These are phyloP conservation scores for Sakesphorus luctuosus DNA, from an alignment of 2,113 vertebrate genomes.

Conservation along the genomic window DNA sequence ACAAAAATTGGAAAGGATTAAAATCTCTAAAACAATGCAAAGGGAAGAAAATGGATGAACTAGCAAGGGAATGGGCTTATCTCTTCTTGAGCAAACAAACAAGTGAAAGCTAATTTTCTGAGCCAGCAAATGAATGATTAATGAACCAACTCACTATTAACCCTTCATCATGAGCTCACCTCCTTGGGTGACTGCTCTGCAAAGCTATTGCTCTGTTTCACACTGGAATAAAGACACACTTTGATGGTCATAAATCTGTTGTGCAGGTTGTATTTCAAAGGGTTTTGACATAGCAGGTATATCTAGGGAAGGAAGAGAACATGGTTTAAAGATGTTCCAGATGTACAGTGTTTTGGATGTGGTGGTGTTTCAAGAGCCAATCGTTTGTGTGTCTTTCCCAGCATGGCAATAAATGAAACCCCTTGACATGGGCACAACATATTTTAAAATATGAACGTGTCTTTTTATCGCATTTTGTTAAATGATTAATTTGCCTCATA, in stretches of 20 bases:
- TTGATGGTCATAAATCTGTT: constrained; percentile 8
- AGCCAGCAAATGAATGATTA: constrained; percentile 66
- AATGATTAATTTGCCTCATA: constrained; percentile 80
- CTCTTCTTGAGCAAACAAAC: constrained; percentile 64
- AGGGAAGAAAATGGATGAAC: constrained; percentile 56
- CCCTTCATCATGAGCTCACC: constrained; percentile 34
- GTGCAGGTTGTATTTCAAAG: constrained; percentile 43
- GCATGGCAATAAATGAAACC: neutral
- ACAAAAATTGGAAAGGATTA: constrained; percentile 59
- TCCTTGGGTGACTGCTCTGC: neutral
- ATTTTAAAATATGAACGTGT: constrained; percentile 62
- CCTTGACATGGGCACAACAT: constrained; percentile 34
- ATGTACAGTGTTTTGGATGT: neutral
- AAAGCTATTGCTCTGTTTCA: neutral
- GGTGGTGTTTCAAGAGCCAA: neutral
- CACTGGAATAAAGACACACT: neutral
- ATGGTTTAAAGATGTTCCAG: constrained; percentile 12
- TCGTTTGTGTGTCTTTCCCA: neutral
- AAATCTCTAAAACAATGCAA: constrained; percentile 59
- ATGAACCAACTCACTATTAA: constrained; percentile 42
- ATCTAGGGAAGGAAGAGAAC: constrained; percentile 6
- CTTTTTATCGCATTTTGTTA: constrained; percentile 61
- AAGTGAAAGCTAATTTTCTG: constrained; percentile 64
- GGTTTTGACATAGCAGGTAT: neutral
- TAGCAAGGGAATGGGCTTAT: constrained; percentile 32